A percentile compares a stretch with the other conserved stretches of the same genome.
phyloP scores from a whole-genome alignment of 1,140 invertebrate genomes.

The Hyposmocoma kahamanoa region DNA sequence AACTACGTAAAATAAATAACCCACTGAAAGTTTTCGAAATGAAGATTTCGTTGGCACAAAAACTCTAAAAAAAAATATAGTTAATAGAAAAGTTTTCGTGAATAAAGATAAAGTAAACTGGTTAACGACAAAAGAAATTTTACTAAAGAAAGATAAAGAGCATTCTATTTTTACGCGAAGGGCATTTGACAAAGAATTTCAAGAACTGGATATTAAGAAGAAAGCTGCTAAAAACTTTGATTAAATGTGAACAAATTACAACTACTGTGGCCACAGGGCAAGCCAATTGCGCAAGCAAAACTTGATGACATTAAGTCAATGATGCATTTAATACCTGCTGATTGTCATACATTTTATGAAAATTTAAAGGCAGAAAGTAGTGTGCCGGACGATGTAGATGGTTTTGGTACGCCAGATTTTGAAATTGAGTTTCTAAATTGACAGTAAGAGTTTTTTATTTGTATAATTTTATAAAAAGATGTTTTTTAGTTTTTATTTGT shows the following conservation, averaged over 20 bases:
- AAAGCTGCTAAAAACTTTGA: conserved; percentile 5
- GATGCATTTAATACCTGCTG: conserved; percentile 12
- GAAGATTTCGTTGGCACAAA: conserved; percentile 2
- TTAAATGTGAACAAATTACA: background rate
- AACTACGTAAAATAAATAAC: conserved; percentile 26
- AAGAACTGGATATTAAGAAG: conserved; percentile 11
- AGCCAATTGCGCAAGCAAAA: conserved; percentile 12
- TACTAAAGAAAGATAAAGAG: background rate
- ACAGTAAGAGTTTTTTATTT: too few species aligned
- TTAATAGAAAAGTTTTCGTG: conserved; percentile 4
- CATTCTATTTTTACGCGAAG: conserved; percentile 7
- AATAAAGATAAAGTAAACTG: conserved; percentile 1
- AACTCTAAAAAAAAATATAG: conserved; percentile 8
- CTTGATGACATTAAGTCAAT: conserved; percentile 13
- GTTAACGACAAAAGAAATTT: conserved; percentile 6
- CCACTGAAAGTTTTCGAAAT: conserved; percentile 13
- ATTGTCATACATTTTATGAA: conserved; percentile 9
- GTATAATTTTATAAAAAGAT: too few species aligned
- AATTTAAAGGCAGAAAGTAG: background rate
- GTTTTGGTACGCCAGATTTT: background rate
- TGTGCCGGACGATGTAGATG: background rate
- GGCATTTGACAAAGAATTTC: conserved; percentile 5
- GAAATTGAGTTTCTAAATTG: too few species aligned
- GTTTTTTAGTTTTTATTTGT: too few species aligned
- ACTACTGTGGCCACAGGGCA: conserved; percentile 13